Base-by-base conservation (phyloP, 2,113 vertebrate genomes). In the Progne subis region DNA sequence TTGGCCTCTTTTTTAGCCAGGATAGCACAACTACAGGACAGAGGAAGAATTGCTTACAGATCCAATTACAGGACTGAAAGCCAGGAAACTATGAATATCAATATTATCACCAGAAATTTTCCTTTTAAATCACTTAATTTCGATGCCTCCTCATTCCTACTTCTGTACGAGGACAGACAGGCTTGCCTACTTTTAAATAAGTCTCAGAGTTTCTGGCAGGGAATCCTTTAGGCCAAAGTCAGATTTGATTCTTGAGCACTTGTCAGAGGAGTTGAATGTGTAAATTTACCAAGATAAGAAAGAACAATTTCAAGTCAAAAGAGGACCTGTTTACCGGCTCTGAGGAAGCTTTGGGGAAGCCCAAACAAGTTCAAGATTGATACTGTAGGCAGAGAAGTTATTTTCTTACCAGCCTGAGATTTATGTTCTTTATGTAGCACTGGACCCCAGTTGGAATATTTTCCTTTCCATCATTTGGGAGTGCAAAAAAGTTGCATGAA, bases 61-160 rank as follows among this genome's bases (percentile, higher is more conserved):
- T 93, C n/a, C 23, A 25, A 14, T 61, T 82, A 77, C 67, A 80
- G 41, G 39, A 91, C 49, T 44, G 47, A 77, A 67, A 95, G 71
- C 63, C 81, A 92, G 87, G 87, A 90, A 96, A 88, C 37, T 47
- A 47, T 47, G 85, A 91, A 70, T 81, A 90, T 70, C 50, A 55
- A 63, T 18, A 69, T 53, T 65, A 78, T 85, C 59, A 94, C 20
- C 44, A 41, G 39, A 82, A 81, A 63, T 82, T 90, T 70, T 67
- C 24, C 47, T 69, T 82, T n/a, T 53, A 91, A 87, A 77, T 90
- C 43, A 74, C 20, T 87, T 74, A 19, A 70, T 80, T 94, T 86
- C 59, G 74, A 18, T 88, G 18, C 21, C 25, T 88, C 31, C 32
- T 91, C 47, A 68, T 93, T 95, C 31, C 17, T 86, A 23, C 61